Evolutionary conservation across 2,797 vertebrate genomes (phyloP), one percentile per base, ranked within the genome.

Genomic region (Macropodus opercularis): DNA sequence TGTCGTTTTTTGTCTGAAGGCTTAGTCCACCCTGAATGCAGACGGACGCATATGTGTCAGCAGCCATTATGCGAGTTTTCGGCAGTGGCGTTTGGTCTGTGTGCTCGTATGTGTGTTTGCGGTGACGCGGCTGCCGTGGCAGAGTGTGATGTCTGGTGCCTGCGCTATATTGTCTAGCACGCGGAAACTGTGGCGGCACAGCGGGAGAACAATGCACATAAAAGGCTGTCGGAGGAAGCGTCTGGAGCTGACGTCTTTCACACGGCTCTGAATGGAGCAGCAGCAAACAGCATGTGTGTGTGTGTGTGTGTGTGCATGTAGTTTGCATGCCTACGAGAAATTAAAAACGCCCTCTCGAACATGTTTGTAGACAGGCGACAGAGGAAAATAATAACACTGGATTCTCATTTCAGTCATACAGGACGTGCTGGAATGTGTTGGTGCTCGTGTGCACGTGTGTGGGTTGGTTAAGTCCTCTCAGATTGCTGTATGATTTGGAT

Each of bases 141-240:
- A 72, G 76, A 75, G 70, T 66, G 82, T 68, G 75, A 59, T 63
- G 79, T 84, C 80, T 89, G 79, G 72, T 61, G 83, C 68, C 47
- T 71, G 68, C 56, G 72, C 68, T 80, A 53, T 78, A 71, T 56
- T 56, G 81, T 85, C 79, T 85, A 71, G 73, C 77, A 41, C 51
- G 6, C 74, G 59, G 69, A 69, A 79, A 66, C 77, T 70, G 79
- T 70, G 79, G 40, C 79, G 77, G 77, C 65, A 11, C 62, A 50
- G 60, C 42, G 38, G 49, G 77, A 82, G 85, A 89, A 90, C 85
- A 89, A 90, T 85, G 85, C 80, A 85, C 80, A 90, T 86, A 85
- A 90, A 90, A 87, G 81, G 75, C 84, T 78, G 84, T 82, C 60
- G 80, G 75, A 81, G 78, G 82, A 86, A 86, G 77, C 70, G 85